Conservation (phyloP, 1,140 invertebrate genomes). For the Mizuhopecten yessoensis region DNA sequence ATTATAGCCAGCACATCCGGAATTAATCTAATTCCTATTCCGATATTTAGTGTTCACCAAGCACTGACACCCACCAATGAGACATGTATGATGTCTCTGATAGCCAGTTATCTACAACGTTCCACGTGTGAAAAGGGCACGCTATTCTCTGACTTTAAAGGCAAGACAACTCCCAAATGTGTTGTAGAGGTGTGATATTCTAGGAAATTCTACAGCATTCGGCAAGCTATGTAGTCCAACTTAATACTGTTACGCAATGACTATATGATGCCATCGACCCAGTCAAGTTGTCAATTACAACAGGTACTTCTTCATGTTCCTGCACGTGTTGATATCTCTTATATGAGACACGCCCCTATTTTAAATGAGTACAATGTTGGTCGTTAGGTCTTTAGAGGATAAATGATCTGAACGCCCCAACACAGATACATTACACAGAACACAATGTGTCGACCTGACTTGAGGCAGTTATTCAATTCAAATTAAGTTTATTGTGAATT, state of each 20-base stretch:
- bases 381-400: not conserved
- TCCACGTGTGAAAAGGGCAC: not conserved
- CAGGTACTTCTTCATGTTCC: too few species aligned
- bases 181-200: too few species aligned
- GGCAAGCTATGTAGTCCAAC: too few species aligned
- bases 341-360: not conserved
- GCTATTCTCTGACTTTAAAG: not conserved
- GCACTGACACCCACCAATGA: not conserved
- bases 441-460: not conserved
- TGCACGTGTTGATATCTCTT: not conserved
- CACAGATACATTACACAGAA: not conserved
- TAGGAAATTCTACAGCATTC: too few species aligned
- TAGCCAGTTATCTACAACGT: not conserved
- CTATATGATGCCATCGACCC: too few species aligned
- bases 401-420: not conserved
- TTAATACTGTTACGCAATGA: too few species aligned
- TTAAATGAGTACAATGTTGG: not conserved
- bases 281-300: too few species aligned
- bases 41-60: slow-evolving; percentile 17
- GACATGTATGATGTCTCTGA: not conserved
- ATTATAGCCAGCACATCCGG: slow-evolving; percentile 31
- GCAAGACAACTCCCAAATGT: not conserved
- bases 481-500: slow-evolving; percentile 10
- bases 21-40: slow-evolving; percentile 19
- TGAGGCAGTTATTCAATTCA: not conserved